Conservation (phyloP, 2,113 vertebrate genomes). For the Corythaixoides concolor region DNA sequence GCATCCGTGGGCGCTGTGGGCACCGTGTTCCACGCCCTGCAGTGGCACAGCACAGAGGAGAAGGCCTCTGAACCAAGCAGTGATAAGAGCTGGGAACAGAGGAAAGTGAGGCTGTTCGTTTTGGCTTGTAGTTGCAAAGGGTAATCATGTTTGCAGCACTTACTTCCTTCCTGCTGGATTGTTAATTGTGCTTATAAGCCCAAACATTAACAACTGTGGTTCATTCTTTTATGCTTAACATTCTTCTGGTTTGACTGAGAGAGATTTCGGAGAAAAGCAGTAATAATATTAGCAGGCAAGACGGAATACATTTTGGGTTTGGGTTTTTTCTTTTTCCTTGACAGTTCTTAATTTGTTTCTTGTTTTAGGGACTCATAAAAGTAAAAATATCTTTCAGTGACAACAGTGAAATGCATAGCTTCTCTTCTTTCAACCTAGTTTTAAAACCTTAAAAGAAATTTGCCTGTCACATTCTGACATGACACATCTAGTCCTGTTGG, state of each 20-base stretch:
- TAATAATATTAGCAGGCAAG: slow-evolving; percentile 46
- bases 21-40: not conserved
- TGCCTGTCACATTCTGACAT: slow-evolving; percentile 63
- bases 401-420: slow-evolving; percentile 35
- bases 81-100: not conserved
- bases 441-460: slow-evolving; percentile 55
- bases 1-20: not conserved
- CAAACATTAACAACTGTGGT: not conserved
- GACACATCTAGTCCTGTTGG: slow-evolving; percentile 36
- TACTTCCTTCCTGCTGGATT: slow-evolving; percentile 1
- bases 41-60: not conserved
- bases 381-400: slow-evolving; percentile 66
- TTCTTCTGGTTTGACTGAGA: not conserved
- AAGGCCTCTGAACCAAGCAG: not conserved
- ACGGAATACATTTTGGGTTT: slow-evolving; percentile 29
- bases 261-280: slow-evolving; percentile 13
- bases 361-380: slow-evolving; percentile 68
- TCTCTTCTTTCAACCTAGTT: slow-evolving; percentile 45
- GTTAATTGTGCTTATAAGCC: slow-evolving; percentile 1
- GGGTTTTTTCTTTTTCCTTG: slow-evolving; percentile 49
- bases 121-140: not conserved
- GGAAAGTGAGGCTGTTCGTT: not conserved
- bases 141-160: not conserved
- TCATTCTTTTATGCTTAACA: slow-evolving; percentile 12
- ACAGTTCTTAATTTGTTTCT: slow-evolving; percentile 63